Base-by-base conservation (phyloP, 2,888 invertebrate genomes). In the Melinaea marsaeus region DNA sequence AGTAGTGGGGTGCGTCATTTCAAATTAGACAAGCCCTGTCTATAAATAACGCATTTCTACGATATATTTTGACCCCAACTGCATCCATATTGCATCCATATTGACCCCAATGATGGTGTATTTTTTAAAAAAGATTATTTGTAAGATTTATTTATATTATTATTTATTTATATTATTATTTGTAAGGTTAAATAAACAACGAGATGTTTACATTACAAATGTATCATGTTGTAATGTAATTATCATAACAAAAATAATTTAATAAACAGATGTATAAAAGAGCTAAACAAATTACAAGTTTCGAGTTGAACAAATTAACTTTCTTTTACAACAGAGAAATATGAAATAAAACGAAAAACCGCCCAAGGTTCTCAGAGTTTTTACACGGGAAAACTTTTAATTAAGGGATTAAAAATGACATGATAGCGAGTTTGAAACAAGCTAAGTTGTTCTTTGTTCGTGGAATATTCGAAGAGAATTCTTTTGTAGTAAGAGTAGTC, bases 321-420 rank as follows among this genome's bases (percentile, higher is more conserved):
- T 89, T 86, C 85, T 83, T 88, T 88, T 88, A 89, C 88, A 85
- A 75, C 79, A 83, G 79, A 76, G 83, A 79, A 86, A 88, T 88
- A 89, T 89, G 85, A 82, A 88, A 88, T 85, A 86, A 89, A 89
- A 88, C 84, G 85, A 84, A 87, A 86, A 86, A 86, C 84, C 84
- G 83, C 86, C 82, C 75, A 79, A 79, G 80, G 83, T 79, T 76
- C 74, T 68, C 72, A 67, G 78, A 75, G 76, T 83, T 83, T 86
- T 86, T 86, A 80, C 80, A 79, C 76, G 72, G 80, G 69, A 74
- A 81, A 90, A 90, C 86, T 90, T 90, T 90, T 90, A 90, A 90
- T 89, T 89, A 90, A 88, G 86, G 89, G 86, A 88, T 89, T 88
- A 89, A 89, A 90, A 88, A 88, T 89, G 89, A 87, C 88, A 90